Evolutionary conservation across 2,797 vertebrate genomes (phyloP), one percentile per base, ranked within the genome.

Genomic region (Carduelis carduelis): DNA sequence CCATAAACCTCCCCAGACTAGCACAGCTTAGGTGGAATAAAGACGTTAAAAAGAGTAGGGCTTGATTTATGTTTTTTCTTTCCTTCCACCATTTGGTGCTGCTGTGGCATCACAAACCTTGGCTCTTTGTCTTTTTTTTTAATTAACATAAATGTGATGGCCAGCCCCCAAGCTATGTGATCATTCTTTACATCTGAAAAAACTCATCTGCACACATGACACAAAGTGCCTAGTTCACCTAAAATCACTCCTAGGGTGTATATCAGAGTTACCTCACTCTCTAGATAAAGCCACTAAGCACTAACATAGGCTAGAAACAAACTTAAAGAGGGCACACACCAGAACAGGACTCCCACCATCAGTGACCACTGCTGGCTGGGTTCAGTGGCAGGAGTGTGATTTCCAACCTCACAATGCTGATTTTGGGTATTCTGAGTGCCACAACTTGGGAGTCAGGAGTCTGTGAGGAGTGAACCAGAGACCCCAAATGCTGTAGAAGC

Each of bases 81-180:
- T 17, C 20, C 13, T 61, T 27, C 15, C 17, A 69, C 57, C 39
- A 69, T 95, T 93, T 95, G 91, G 81, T 94, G 83, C 21, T 95
- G 69, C 81, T 90, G 46, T 88, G 79, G 56, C n/a, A 89, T 60
- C 22, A 71, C 55, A 93, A 79, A 66, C 41, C 30, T 56, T 69
- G 55, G 13, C 26, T 82, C 32, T 71, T 53, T 68, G 13, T 75
- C 12, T 26, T 22, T 28, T 82, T 82, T 41, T 41, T 56, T 60
- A 53, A 43, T 43, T 55, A 74, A 39, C 49, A 77, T 50, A 80
- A 83, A 87, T 68, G 34, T 18, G 30, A 86, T n/a, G 60, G 65
- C 32, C 37, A 76, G 44, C 5, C 43, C 32, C 28, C 35, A 71
- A 0, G 1, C 8, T 68, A 81, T 0, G 2, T 35, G 50, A 78